Percentiles rank a stretch among this genome's conserved stretches.
Conservation (phyloP, 2,797 vertebrate genomes). For the Botia almorhae region DNA sequence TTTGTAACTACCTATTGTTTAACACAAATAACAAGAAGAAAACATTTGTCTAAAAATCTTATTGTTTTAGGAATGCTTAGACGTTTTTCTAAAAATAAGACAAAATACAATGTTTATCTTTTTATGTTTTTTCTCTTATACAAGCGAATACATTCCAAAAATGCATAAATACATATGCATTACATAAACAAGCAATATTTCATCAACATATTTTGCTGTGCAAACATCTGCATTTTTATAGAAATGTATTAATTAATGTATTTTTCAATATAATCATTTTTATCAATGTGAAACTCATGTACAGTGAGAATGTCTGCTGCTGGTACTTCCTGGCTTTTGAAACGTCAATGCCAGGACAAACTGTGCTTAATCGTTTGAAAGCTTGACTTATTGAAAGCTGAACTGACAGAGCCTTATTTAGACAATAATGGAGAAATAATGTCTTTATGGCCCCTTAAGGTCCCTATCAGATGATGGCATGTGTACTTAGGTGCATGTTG, state of each 20-base stretch:
- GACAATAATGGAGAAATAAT: slow-evolving; percentile 29
- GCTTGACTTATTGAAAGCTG: slow-evolving; percentile 4
- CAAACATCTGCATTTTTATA: neutral
- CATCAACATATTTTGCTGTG: slow-evolving; percentile 16
- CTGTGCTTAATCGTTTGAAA: neutral
- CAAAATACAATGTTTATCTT: too few species aligned
- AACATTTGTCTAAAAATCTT: too few species aligned
- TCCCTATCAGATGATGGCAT: slow-evolving; percentile 33
- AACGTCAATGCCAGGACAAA: slow-evolving; percentile 18
- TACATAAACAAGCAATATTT: slow-evolving; percentile 19
- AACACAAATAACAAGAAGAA: too few species aligned
- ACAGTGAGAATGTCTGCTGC: neutral
- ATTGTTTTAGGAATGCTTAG: too few species aligned
- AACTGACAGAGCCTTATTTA: slow-evolving; percentile 8
- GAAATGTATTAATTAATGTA: too few species aligned
- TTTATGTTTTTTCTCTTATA: too few species aligned
- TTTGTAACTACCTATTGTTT: too few species aligned
- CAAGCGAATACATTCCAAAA: too few species aligned
- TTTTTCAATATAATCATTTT: neutral
- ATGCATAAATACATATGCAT: neutral
- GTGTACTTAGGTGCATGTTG: neutral
- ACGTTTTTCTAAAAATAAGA: too few species aligned
- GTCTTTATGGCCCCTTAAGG: neutral
- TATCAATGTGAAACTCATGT: neutral
- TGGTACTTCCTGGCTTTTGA: slow-evolving; percentile 2